These are phyloP conservation scores for Hypomecis atomaria DNA, from an alignment of 2,888 invertebrate genomes.

Conservation along the genomic window DNA sequence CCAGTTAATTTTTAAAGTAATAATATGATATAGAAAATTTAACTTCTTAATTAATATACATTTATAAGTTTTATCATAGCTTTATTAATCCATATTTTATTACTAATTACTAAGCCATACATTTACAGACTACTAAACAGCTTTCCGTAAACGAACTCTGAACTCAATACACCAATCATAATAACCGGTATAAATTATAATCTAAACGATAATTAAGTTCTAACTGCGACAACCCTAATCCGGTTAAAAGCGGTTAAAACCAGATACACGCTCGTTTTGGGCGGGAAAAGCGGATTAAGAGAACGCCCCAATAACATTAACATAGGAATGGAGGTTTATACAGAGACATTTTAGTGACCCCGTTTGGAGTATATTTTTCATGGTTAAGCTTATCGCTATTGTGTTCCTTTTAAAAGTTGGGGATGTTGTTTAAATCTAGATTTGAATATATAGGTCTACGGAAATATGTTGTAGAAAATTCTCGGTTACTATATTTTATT, in stretches of 20 bases:
- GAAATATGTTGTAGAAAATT: too few species aligned
- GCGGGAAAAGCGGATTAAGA: conserved; percentile 77
- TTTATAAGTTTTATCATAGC: too few species aligned
- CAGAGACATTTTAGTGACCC: conserved; percentile 74
- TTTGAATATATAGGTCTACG: background rate
- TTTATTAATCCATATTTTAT: background rate
- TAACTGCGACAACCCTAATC: conserved; percentile 73
- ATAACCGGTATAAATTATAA: conserved; percentile 33
- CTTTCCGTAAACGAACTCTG: conserved; percentile 23
- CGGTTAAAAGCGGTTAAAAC: conserved; percentile 71
- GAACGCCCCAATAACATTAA: conserved; percentile 78
- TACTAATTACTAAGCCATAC: background rate
- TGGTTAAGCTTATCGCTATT: conserved; percentile 49
- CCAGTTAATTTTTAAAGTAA: too few species aligned
- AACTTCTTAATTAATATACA: too few species aligned
- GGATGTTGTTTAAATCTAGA: conserved; percentile 1
- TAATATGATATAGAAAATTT: too few species aligned
- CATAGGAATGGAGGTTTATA: conserved; percentile 75
- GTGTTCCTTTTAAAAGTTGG: conserved; percentile 36
- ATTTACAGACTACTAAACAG: conserved; percentile 5
- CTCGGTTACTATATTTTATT: too few species aligned
- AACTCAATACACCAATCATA: conserved; percentile 41
- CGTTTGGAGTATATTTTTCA: conserved; percentile 63
- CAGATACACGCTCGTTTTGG: conserved; percentile 72
- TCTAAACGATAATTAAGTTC: conserved; percentile 43